phyloP scores from a whole-genome alignment of 2,888 invertebrate genomes.

The Eledona agricola region DNA sequence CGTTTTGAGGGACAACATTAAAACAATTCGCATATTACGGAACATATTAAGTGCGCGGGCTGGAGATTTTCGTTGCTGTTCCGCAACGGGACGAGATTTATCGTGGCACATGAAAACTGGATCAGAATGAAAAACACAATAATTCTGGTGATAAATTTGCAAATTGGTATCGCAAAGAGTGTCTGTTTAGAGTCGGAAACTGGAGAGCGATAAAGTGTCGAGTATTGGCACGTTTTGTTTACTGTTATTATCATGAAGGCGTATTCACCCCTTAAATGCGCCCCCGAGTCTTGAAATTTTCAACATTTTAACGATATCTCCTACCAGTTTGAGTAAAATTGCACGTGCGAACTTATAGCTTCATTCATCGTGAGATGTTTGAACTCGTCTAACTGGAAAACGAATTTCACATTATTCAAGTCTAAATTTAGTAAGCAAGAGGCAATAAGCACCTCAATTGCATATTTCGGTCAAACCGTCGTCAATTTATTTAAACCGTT shows the following conservation, averaged over 20 bases:
- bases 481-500: slow-evolving; percentile 29
- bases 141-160: slow-evolving; percentile 37
- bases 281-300: slow-evolving; percentile 24
- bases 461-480: slow-evolving; percentile 23
- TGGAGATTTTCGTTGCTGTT: slow-evolving; percentile 35
- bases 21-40: slow-evolving; percentile 37
- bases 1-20: slow-evolving; percentile 1
- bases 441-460: slow-evolving; percentile 23
- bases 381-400: slow-evolving; percentile 8
- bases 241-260: slow-evolving; percentile 37
- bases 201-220: slow-evolving; percentile 36
- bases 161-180: slow-evolving; percentile 39
- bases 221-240: slow-evolving; percentile 41
- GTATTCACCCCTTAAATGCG: slow-evolving; percentile 34
- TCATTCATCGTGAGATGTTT: no score
- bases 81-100: slow-evolving; percentile 24
- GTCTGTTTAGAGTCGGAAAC: slow-evolving; percentile 34
- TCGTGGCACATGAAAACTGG: slow-evolving; percentile 26
- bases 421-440: slow-evolving; percentile 12
- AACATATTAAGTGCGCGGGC: slow-evolving; percentile 42
- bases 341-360: no score
- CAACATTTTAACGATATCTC: no score
- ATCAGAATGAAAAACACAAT: slow-evolving; percentile 36
- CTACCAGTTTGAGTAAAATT: no score
- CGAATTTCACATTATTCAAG: slow-evolving; percentile 9